Conservation (phyloP, 2,888 invertebrate genomes). For the Isotomurus palustris region DNA sequence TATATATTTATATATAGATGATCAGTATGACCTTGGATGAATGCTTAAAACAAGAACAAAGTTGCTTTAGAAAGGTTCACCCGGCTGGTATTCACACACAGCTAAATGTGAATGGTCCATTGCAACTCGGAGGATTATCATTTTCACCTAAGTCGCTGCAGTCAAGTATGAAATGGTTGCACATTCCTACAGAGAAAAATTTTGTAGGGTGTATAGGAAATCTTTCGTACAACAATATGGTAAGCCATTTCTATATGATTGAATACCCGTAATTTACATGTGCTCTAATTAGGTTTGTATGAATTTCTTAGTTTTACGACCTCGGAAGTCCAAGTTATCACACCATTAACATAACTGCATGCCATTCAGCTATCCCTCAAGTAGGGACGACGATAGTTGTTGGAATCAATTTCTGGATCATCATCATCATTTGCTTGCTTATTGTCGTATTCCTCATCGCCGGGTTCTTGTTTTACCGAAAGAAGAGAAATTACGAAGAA, state of each 20-base stretch:
- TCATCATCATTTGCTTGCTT: constrained; percentile 81
- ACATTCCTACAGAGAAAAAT: constrained; percentile 61
- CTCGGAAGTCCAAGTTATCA: constrained; percentile 71
- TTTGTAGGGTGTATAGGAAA: constrained; percentile 89
- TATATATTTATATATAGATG: constrained; percentile 22
- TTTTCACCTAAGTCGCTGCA: constrained; percentile 34
- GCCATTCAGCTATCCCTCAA: constrained; percentile 48
- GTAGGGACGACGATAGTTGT: constrained; percentile 68
- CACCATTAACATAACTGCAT: constrained; percentile 67
- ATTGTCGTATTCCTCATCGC: constrained; percentile 78
- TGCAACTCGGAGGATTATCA: constrained; percentile 63
- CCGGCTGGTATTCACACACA: constrained; percentile 68
- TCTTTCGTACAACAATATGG: constrained; percentile 74
- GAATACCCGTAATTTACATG: background rate
- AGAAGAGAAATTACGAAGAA: constrained; percentile 70
- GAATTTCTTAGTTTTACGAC: constrained; percentile 72
- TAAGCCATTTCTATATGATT: constrained; percentile 50
- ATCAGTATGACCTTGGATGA: constrained; percentile 43
- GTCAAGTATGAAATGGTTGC: constrained; percentile 33
- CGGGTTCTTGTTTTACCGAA: constrained; percentile 79
- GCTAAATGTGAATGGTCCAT: constrained; percentile 76
- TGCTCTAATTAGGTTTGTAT: constrained; percentile 15
- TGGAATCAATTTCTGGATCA: constrained; percentile 80
- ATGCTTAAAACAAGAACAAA: constrained; percentile 30
- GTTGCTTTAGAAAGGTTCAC: constrained; percentile 29